phyloP scores from a whole-genome alignment of 2,888 invertebrate species.

The Cyclophora punctaria region DNA sequence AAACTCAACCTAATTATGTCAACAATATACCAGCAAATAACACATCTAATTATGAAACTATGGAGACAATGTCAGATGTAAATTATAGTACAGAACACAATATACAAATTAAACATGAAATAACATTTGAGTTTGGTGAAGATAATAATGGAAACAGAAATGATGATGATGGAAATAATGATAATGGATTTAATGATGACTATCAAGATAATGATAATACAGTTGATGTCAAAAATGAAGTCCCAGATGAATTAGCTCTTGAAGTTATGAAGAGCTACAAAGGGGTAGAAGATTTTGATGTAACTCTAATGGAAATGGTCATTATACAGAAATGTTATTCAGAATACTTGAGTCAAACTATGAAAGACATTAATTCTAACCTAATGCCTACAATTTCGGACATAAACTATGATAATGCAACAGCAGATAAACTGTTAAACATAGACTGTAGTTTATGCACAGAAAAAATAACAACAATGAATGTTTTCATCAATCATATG shows the following conservation, averaged over 20 bases:
- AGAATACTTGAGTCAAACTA: conserved; percentile 45
- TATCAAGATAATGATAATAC: too few relatives aligned
- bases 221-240: conserved; percentile 1
- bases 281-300: conserved; percentile 63
- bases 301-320: conserved; percentile 60
- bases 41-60: too few relatives aligned
- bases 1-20: conserved; percentile 23
- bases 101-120: too few relatives aligned
- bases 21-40: too few relatives aligned
- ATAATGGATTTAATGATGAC: too few relatives aligned
- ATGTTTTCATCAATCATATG: conserved; percentile 44
- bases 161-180: too few relatives aligned
- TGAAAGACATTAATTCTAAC: conserved; percentile 41
- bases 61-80: too few relatives aligned
- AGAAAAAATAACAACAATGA: conserved; percentile 32
- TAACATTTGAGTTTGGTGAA: too few relatives aligned
- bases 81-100: too few relatives aligned
- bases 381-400: conserved; percentile 40
- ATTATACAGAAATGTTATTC: conserved; percentile 55
- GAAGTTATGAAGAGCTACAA: conserved; percentile 37
- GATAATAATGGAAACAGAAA: too few relatives aligned
- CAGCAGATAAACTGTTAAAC: conserved; percentile 29
- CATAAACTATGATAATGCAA: conserved; percentile 41
- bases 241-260: conserved; percentile 18
- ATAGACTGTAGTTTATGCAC: conserved; percentile 50